Percentiles rank a stretch among this genome's conserved stretches.
phyloP scores from a whole-genome alignment of 2,113 vertebrate genomes.

The Brachyistius frenatus region DNA sequence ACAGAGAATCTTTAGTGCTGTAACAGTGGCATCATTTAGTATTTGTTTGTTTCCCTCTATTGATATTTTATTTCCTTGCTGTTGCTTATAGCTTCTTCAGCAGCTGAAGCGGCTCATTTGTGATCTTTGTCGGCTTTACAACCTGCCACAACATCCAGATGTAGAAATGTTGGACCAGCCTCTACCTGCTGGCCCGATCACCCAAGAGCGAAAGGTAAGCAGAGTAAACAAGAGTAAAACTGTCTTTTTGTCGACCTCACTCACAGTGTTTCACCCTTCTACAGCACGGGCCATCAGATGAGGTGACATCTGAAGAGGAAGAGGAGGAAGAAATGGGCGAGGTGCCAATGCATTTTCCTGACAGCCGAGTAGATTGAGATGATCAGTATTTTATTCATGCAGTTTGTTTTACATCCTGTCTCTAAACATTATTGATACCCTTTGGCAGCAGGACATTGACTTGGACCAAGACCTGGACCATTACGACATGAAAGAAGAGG shows the following conservation, averaged over 20 bases:
- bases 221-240: neutral
- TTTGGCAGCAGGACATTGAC: conserved; percentile 88
- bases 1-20: neutral
- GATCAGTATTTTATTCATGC: neutral
- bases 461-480: conserved; percentile 84
- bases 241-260: neutral
- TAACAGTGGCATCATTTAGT: too few relatives aligned
- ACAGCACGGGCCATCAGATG: conserved; percentile 86
- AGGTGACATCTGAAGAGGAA: conserved; percentile 96
- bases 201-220: conserved; percentile 79
- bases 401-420: neutral
- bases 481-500: conserved; percentile 99
- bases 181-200: conserved; percentile 92
- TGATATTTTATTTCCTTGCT: neutral
- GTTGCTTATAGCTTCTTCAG: conserved; percentile 89
- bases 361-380: neutral
- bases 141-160: conserved; percentile 96
- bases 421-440: conserved; percentile 24
- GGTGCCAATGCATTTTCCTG: conserved; percentile 73
- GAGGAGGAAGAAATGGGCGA: conserved; percentile 89
- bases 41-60: neutral
- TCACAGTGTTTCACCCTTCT: conserved; percentile 1
- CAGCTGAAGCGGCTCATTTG: conserved; percentile 97
- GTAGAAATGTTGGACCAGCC: conserved; percentile 98
- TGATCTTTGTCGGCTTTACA: conserved; percentile 97